Conservation (phyloP, 2,113 vertebrate species). For the Mus spicilegus region DNA sequence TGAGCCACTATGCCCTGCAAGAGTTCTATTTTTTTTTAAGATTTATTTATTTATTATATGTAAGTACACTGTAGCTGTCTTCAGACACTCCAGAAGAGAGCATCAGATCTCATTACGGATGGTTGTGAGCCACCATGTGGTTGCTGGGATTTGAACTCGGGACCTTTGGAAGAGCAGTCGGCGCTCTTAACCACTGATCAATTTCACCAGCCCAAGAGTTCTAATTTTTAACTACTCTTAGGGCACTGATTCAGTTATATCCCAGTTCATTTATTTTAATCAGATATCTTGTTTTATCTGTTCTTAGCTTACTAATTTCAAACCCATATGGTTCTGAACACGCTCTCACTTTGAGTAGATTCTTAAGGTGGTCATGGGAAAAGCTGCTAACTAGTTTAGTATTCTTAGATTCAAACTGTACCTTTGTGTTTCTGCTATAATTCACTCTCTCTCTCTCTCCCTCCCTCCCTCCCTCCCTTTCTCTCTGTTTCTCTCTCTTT, state of each 20-base stretch:
- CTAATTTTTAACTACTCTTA: constrained; percentile 33
- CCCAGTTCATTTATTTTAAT: constrained; percentile 15
- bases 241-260: not conserved
- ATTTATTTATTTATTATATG: no score
- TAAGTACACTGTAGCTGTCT: no score
- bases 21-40: constrained; percentile 18
- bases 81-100: no score
- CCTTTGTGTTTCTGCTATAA: constrained; percentile 10
- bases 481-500: no score
- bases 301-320: constrained; percentile 9
- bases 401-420: constrained; percentile 1
- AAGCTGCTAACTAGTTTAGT: constrained; percentile 25
- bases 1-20: not conserved
- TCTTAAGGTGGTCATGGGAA: not conserved
- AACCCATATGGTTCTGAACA: not conserved
- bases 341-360: not conserved
- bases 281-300: not conserved
- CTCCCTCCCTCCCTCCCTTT: no score
- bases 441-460: not conserved
- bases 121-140: no score
- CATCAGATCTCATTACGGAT: no score
- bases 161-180: no score
- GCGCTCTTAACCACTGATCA: no score
- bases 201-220: not conserved
- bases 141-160: no score